Base-by-base conservation (phyloP, 1,140 invertebrate genomes). In the Tetramorium simillimum region DNA sequence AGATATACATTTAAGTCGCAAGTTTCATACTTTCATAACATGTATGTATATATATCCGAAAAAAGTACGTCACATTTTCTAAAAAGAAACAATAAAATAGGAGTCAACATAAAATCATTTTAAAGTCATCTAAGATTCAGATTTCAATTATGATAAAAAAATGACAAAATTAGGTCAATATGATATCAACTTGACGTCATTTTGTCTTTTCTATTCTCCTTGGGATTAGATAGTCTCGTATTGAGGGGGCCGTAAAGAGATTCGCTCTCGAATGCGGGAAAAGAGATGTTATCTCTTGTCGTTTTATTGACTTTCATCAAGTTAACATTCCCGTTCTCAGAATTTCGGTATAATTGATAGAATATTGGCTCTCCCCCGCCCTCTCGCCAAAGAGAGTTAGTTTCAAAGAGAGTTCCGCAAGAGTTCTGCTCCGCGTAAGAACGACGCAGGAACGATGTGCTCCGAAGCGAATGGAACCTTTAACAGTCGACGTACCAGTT, bases 401-500 rank as follows among this genome's bases (percentile, higher is more conserved):
- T 76, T 77, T 60, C 56, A 62, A 12, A 77, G 21, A 33, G 40
- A 78, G 21, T 78, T 28, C 40, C 9, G 7, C 43, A 37, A 65
- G 33, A 33, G 18, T 78, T 65, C 2, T 12, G 14, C 33, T 46
- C 7, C 5, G 49, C 16, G n/a, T 37, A 75, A 60, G 58, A 60
- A 46, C 18, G 24, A 12, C 12, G 43, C 2, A 33, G 18, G 37
- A 7, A 43, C 60, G 62, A 24, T 16, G 67, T 70, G 28, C n/a
- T 69, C 33, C 5, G 21, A 73, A 49, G 63, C 63, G 51, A 33
- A 4, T 40, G 21, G 37, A 46, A 56, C 49, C 43, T 56, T 81
- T 18, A 24, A 85, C 60, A 58, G 63, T 65, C 76, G 80, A 78
- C 76, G 63, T 67, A 33, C 70, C 12, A 46, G 43, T 51, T 53